Evolutionary conservation across 2,888 invertebrate species (phyloP).

Genomic region (Pegoplata infirma): DNA sequence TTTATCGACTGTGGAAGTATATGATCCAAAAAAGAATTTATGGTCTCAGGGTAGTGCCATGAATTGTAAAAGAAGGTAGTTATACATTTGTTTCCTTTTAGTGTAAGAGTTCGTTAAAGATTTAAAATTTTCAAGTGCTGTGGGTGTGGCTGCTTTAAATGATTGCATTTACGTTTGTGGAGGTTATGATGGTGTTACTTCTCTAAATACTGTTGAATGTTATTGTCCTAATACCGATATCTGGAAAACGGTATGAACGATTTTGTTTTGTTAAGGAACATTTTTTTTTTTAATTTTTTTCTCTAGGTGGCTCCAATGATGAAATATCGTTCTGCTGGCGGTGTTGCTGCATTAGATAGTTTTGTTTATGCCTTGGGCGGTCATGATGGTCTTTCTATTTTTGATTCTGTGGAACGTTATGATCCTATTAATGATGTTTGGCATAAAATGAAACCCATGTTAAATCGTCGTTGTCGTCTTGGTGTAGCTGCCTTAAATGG

Average conservation of each 20-base stretch:
- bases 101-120: conserved; percentile 10
- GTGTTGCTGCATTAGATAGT: conserved; percentile 83
- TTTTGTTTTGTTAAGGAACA: neutral
- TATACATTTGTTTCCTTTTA: conserved; percentile 38
- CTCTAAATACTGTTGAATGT: conserved; percentile 88
- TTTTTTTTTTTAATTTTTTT: neutral
- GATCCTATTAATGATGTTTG: conserved; percentile 86
- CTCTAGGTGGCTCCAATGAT: conserved; percentile 78
- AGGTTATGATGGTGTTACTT: conserved; percentile 91
- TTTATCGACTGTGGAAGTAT: conserved; percentile 90
- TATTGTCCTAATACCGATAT: conserved; percentile 86
- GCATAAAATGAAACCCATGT: conserved; percentile 88
- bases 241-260: conserved; percentile 85
- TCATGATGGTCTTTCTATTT: conserved; percentile 92
- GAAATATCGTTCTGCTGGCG: conserved; percentile 83
- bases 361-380: conserved; percentile 91
- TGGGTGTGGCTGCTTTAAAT: conserved; percentile 89
- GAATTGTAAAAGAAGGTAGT: conserved; percentile 87
- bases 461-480: conserved; percentile 88
- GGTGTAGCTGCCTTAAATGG: conserved; percentile 90
- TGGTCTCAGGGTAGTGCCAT: conserved; percentile 90
- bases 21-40: conserved; percentile 84
- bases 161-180: conserved; percentile 90
- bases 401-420: conserved; percentile 90
- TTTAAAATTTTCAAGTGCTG: conserved; percentile 84